Conservation (phyloP, 2,888 invertebrate genomes). For the Cantharis nigra region DNA sequence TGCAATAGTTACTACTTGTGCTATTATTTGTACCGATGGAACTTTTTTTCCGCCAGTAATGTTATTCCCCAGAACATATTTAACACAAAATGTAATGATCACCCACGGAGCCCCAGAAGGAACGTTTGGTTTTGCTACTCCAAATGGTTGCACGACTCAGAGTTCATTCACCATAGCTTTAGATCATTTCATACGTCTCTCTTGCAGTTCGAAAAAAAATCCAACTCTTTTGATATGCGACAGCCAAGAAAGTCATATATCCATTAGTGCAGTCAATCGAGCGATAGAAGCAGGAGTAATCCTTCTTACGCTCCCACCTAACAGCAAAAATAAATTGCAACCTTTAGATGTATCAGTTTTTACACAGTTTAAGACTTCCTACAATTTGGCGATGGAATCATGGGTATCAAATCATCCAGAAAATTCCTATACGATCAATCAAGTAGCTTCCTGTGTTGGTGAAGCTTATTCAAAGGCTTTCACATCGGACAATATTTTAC, state of each 20-base stretch:
- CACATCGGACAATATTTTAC: constrained; percentile 8
- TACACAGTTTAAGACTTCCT: not conserved
- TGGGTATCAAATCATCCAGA: constrained; percentile 2
- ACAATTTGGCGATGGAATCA: constrained; percentile 5
- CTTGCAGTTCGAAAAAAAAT: not conserved
- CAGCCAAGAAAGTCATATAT: not conserved
- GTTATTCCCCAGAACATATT: not conserved
- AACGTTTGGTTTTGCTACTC: not conserved
- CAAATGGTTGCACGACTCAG: not conserved
- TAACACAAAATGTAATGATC: not conserved
- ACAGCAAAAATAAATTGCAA: constrained; percentile 3
- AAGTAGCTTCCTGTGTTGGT: not conserved
- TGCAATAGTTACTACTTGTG: not conserved
- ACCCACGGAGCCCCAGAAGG: not conserved
- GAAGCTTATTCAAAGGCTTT: not conserved
- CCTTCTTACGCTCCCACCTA: constrained; percentile 4
- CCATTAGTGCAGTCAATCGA: not conserved
- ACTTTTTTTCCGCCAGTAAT: not conserved
- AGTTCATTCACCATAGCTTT: not conserved
- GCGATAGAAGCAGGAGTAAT: not conserved
- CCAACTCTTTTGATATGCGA: not conserved
- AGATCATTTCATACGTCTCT: not conserved
- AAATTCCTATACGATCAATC: not conserved
- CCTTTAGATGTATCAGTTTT: constrained; percentile 6
- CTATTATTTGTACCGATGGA: not conserved